Evolutionary conservation across 2,888 invertebrate genomes (phyloP).

Genomic region (Glomeris marginata): DNA sequence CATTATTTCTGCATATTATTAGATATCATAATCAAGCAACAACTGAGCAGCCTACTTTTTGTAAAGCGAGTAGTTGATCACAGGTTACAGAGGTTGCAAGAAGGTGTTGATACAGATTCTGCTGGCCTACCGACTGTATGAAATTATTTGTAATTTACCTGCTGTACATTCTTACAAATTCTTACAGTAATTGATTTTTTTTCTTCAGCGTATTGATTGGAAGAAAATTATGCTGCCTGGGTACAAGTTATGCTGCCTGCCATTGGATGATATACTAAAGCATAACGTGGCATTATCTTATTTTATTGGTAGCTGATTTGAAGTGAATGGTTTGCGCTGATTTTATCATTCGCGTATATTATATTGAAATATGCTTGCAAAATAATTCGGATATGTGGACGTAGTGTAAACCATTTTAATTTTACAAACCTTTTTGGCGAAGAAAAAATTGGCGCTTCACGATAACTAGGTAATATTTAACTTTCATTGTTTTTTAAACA

Average conservation of each 20-base stretch:
- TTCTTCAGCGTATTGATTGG: constrained; percentile 20
- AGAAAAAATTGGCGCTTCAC: too few species aligned
- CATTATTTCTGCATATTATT: constrained; percentile 14
- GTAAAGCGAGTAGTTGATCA: constrained; percentile 60
- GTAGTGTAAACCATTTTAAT: too few species aligned
- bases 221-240: constrained; percentile 21
- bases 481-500: too few species aligned
- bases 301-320: constrained; percentile 41
- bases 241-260: constrained; percentile 39
- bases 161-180: neutral
- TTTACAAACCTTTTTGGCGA: too few species aligned
- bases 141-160: neutral
- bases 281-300: constrained; percentile 60
- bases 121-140: constrained; percentile 19
- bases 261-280: constrained; percentile 54
- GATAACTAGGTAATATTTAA: too few species aligned
- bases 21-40: constrained; percentile 66
- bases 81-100: constrained; percentile 37
- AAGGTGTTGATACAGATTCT: constrained; percentile 33
- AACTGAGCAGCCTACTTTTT: constrained; percentile 66
- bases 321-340: neutral
- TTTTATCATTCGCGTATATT: too few species aligned
- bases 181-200: neutral
- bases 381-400: too few species aligned
- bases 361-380: too few species aligned